Base-by-base conservation (phyloP, 2,888 invertebrate species). In the Strigamia crassipes region DNA sequence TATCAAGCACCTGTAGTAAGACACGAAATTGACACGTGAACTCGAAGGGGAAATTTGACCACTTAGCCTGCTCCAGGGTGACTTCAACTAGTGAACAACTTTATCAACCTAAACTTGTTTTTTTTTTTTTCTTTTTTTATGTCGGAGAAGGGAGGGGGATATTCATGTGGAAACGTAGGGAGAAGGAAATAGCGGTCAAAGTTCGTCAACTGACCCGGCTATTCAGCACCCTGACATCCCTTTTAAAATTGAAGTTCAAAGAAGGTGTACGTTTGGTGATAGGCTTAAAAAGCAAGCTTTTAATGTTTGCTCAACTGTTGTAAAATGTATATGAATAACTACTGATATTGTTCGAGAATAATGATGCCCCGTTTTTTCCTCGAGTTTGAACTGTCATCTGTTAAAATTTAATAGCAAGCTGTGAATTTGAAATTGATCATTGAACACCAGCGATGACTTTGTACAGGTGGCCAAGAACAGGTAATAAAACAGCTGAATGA, bases 401-500 rank as follows among this genome's bases (percentile, higher is more conserved):
- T 31, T 31, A 73, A 73, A 73, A 27, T 73, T 73, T 31, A 73
- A 31, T 31, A 10, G 27, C 73, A 73, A 73, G 73, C 73, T 73
- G 73, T 73, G 73, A 73, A 73, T 73, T 73, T 73, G 27, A 73
- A 73, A 73, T 73, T 73, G 73, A 73, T 31, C 23, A 73, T 73
- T 31, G 73, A 73, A 73, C 73, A 31, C 23, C 73, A 12, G 13
- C 23, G 31, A 73, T 73, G 73, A 73, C 73, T 73, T 73, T 73
- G 73, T 73, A 73, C 73, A 73, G 73, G 73, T 73, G 73, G 73
- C 73, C 73, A 31, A 73, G 73, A 73, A 73, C 73, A 31, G 31
- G 73, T 31, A 73, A 73, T 73, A 73, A 73, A 73, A 73, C 73
- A 73, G 73, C 73, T 73, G 73, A 73, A 73, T 73, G 31, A 73